A percentile compares a stretch with the other conserved stretches of the same genome.
Evolutionary conservation across 2,888 invertebrate genomes (phyloP).

Genomic region (Eupithecia dodoneata): DNA sequence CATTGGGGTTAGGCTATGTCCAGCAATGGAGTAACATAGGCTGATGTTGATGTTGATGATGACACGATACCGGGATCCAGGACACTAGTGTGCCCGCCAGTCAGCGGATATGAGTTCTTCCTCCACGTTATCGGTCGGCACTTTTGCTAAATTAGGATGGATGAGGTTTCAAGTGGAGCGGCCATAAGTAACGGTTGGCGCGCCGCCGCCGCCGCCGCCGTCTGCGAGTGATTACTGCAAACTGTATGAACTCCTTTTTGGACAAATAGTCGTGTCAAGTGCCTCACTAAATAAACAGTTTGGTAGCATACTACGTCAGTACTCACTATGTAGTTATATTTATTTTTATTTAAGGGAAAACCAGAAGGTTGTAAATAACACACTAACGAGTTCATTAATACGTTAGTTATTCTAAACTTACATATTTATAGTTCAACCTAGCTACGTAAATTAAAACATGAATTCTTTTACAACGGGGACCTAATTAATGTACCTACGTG

Average conservation of each 20-base stretch:
- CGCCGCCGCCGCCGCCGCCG: constrained; percentile 37
- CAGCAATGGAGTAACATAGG: too few species aligned
- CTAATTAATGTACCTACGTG: neutral
- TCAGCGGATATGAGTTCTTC: constrained; percentile 81
- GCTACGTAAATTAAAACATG: neutral
- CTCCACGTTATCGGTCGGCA: constrained; percentile 81
- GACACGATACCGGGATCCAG: constrained; percentile 39
- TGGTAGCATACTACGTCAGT: neutral
- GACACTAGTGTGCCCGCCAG: constrained; percentile 52
- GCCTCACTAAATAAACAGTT: neutral
- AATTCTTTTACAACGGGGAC: neutral
- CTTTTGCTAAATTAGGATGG: constrained; percentile 84
- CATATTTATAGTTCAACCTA: neutral
- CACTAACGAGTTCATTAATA: too few species aligned
- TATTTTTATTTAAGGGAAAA: too few species aligned
- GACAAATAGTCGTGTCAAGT: constrained; percentile 17
- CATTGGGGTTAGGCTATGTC: too few species aligned
- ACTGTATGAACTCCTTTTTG: constrained; percentile 34
- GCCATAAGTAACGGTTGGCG: constrained; percentile 80
- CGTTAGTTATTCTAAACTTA: too few species aligned
- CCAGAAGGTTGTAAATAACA: too few species aligned
- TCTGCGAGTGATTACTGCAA: constrained; percentile 40
- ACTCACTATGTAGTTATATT: too few species aligned
- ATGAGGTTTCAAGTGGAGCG: constrained; percentile 83
- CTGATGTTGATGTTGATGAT: too few species aligned